Conservation (phyloP, 2,797 vertebrate genomes). For the Balearica regulorum region DNA sequence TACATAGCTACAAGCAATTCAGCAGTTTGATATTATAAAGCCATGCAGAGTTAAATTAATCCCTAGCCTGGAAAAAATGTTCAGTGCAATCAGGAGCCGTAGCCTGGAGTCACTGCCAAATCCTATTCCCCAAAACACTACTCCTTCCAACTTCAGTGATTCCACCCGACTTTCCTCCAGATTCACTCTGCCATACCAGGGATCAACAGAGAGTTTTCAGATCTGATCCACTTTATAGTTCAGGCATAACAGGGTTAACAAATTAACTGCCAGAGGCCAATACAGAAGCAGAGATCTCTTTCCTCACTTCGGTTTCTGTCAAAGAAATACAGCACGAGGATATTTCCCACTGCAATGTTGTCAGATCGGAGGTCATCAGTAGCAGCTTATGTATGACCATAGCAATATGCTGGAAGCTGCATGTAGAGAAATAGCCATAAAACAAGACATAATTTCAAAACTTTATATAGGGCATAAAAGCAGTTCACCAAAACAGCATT, state of each 20-base stretch:
- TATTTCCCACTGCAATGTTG: not conserved
- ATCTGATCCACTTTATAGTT: not conserved
- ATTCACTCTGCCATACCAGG: not conserved
- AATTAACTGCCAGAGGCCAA: not conserved
- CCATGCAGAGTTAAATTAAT: constrained; percentile 15
- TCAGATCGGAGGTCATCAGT: not conserved
- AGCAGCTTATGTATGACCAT: not conserved
- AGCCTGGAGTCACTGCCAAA: not conserved
- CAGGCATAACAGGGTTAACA: not conserved
- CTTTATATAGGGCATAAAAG: not conserved
- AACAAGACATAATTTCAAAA: not conserved
- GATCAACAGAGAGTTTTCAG: not conserved
- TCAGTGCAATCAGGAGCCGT: not conserved
- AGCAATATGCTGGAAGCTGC: not conserved
- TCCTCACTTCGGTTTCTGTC: not conserved
- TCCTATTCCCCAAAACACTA: not conserved
- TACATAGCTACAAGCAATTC: not conserved
- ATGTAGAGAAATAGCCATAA: not conserved
- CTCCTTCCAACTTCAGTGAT: not conserved
- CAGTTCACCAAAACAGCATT: not conserved
- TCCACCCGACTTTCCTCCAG: not conserved
- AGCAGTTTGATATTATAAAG: not conserved
- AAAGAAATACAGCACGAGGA: not conserved
- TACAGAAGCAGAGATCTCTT: not conserved
- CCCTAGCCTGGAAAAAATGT: not conserved